Base-by-base conservation (phyloP, 2,113 vertebrate species). In the Aegithalos caudatus region DNA sequence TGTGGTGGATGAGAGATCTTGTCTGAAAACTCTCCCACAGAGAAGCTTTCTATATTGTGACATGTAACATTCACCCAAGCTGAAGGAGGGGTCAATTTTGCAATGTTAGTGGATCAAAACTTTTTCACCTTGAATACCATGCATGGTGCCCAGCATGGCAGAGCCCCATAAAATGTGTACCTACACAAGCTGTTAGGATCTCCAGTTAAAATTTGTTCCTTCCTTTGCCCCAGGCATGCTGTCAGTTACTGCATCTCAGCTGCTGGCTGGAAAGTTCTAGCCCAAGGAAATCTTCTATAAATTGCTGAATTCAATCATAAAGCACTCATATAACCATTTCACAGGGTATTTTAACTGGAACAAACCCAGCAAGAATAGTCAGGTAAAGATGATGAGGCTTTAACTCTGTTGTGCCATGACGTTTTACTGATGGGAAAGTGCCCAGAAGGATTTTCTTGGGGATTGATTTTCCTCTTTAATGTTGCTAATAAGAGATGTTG, bases 391-490 rank as follows among this genome's bases (percentile, higher is more conserved):
- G 45, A 79, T 64, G 73, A 91, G 14, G 40, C 76, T 84, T 92
- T 71, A 94, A 78, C 57, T 92, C 45, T 85, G 53, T 16, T 42
- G n/a, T 76, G 45, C 45, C n/a, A 9, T 60, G 86, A 81, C 61
- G 61, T 92, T 93, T 94, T 45, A 50, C 53, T 71, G 57, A 82
- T 91, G 58, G 53, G 44, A 74, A 95, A 76, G 23, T 54, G 61
- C 48, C 40, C 60, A 61, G 45, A 88, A 90, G 38, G 33, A 69
- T 71, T 79, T 92, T 85, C 70, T 91, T 87, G 37, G 40, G 53
- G 64, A 95, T 69, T 47, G 37, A 69, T 94, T 94, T 95, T 89
- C 29, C 27, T 87, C 66, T 91, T 91, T 82, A 65, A 66, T 72
- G 16, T 45, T 76, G 51, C 50, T 90, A 92, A 86, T 54, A 94